Base-by-base conservation (phyloP, 2,113 vertebrate genomes). In the Neopipo cinnamomea region DNA sequence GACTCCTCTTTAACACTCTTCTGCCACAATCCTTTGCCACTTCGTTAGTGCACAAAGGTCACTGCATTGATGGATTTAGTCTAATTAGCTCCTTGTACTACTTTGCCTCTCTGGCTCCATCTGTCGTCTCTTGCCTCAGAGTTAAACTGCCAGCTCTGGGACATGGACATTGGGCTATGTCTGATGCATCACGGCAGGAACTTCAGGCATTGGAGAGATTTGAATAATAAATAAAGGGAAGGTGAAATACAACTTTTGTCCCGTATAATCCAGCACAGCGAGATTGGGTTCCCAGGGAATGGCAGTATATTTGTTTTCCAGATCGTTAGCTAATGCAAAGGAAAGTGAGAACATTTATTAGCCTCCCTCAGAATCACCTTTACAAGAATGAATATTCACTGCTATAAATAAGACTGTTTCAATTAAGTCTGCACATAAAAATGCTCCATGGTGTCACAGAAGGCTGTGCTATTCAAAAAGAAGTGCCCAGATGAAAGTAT, bases 41-140 rank as follows among this genome's bases (percentile, higher is more conserved):
- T 19, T 12, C 1, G 1, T 53, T 12, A 67, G 15, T 7, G 28
- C 28, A 72, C 2, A 6, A 78, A 75, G 66, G 49, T 61, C 77
- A 68, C 16, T 79, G 62, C 58, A 8, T 1, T 61, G 87, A 66
- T 72, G 52, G 62, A 46, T 66, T 87, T 58, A 46, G 44, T 53
- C 25, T 72, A 8, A 75, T 89, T 77, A 59, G 71, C 65, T 93
- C 68, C 68, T 74, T 6, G 19, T 39, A 33, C 12, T 95, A 93
- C 71, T 83, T 96, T 88, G 91, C 91, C 95, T 97, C 95, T 95
- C 91, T 97, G 89, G 93, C 91, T 97, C 95, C 94, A 94, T 95
- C 95, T 96, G 85, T 95, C 10, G 94, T 87, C 84, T 73, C 28
- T 85, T 12, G 1, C 49, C 72, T 94, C 76, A 18, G 83, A 28